A percentile compares a stretch with the other conserved stretches of the same genome.
phyloP scores from a whole-genome alignment of 1,140 invertebrate genomes.

The Diabrotica virgifera region DNA sequence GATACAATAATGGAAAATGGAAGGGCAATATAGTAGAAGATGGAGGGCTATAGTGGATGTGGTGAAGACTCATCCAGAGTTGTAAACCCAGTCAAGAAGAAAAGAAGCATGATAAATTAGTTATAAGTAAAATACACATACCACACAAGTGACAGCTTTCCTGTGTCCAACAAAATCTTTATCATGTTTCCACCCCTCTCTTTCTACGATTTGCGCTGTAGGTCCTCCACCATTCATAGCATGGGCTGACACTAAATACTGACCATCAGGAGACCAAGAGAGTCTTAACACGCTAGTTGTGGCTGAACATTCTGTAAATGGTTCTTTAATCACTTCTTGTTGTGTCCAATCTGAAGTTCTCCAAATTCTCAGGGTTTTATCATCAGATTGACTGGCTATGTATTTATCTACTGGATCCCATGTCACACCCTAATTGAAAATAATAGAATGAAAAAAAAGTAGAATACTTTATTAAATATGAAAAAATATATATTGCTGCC shows the following conservation, averaged over 20 bases:
- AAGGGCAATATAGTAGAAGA: too few species aligned
- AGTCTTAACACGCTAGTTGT: conserved; percentile 91
- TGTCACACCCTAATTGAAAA: conserved; percentile 70
- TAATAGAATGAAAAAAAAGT: neutral
- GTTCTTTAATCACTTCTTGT: conserved; percentile 81
- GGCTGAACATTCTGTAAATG: conserved; percentile 86
- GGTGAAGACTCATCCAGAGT: too few species aligned
- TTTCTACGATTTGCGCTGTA: conserved; percentile 88
- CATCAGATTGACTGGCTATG: conserved; percentile 93
- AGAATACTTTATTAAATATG: neutral
- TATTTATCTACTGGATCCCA: conserved; percentile 99
- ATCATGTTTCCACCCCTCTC: conserved; percentile 86
- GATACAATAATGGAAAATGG: too few species aligned
- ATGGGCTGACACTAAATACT: conserved; percentile 93
- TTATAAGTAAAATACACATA: too few species aligned
- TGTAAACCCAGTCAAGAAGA: too few species aligned
- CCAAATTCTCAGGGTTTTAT: conserved; percentile 93
- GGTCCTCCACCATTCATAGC: conserved; percentile 97
- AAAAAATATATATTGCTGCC: neutral
- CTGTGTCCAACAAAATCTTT: conserved; percentile 97
- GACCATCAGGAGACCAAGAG: conserved; percentile 97
- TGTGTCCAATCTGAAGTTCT: conserved; percentile 90
- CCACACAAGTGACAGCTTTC: conserved; percentile 94
- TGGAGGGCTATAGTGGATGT: too few species aligned
- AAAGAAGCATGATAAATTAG: too few species aligned